phyloP scores from a whole-genome alignment of 2,797 vertebrate genomes.

The Danio tinwini region DNA sequence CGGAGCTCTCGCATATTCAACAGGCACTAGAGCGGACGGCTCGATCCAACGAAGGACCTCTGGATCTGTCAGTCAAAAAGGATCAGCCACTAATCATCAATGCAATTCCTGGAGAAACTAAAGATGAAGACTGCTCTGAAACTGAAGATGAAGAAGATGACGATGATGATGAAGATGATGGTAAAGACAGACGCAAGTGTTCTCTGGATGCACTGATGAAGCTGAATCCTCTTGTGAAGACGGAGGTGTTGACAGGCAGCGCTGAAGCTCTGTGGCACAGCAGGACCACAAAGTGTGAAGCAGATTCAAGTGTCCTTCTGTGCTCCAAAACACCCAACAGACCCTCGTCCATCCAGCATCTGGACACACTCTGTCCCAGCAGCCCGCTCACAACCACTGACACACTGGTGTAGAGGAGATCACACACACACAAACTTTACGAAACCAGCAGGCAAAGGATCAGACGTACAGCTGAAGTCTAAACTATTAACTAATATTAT shows the following conservation, averaged over 20 bases:
- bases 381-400: slow-evolving; percentile 58
- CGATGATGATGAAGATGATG: slow-evolving; percentile 60
- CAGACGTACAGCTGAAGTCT: neutral
- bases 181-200: slow-evolving; percentile 81
- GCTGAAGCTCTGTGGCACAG: slow-evolving; percentile 83
- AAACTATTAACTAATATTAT: too few relatives aligned
- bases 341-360: slow-evolving; percentile 78
- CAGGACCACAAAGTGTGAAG: slow-evolving; percentile 95
- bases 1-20: slow-evolving; percentile 92
- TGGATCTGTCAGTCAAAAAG: slow-evolving; percentile 92
- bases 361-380: slow-evolving; percentile 61
- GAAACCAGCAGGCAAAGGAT: neutral
- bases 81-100: slow-evolving; percentile 56
- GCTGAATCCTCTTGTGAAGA: slow-evolving; percentile 81
- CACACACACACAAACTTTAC: too few relatives aligned
- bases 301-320: slow-evolving; percentile 92
- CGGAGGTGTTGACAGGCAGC: slow-evolving; percentile 76
- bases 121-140: slow-evolving; percentile 60
- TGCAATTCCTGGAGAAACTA: slow-evolving; percentile 27
- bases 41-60: slow-evolving; percentile 82
- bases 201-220: slow-evolving; percentile 86
- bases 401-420: slow-evolving; percentile 33
- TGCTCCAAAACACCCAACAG: slow-evolving; percentile 78
- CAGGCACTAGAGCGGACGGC: slow-evolving; percentile 85
- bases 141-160: slow-evolving; percentile 76